Conservation (phyloP, 2,888 invertebrate species). For the Nysson spinosus region DNA sequence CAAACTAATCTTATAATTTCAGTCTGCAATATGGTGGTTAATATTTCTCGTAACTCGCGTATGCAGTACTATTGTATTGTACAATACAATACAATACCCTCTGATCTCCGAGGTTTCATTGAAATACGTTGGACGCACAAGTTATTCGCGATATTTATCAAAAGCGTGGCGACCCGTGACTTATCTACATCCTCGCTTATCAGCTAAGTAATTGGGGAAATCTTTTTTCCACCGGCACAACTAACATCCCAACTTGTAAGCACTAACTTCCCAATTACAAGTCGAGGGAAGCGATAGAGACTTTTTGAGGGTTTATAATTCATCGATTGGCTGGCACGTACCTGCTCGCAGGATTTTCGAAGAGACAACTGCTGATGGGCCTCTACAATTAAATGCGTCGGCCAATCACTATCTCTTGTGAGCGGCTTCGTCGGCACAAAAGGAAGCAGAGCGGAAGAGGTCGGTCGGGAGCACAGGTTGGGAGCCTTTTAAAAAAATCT, state of each 20-base stretch:
- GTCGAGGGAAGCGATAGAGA: slow-evolving; percentile 13
- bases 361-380: slow-evolving; percentile 45
- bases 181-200: slow-evolving; percentile 66
- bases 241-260: too few relatives aligned
- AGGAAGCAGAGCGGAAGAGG: slow-evolving; percentile 53
- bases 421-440: slow-evolving; percentile 55
- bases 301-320: slow-evolving; percentile 3
- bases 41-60: too few relatives aligned
- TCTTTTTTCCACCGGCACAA: slow-evolving; percentile 62
- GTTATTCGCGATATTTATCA: slow-evolving; percentile 68
- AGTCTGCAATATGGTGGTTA: too few relatives aligned
- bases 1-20: too few relatives aligned
- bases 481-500: slow-evolving; percentile 62
- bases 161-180: slow-evolving; percentile 62
- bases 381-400: slow-evolving; percentile 63
- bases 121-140: slow-evolving; percentile 51
- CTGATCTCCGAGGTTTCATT: too few relatives aligned
- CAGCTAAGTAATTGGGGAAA: slow-evolving; percentile 72
- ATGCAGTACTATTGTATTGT: too few relatives aligned
- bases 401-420: slow-evolving; percentile 69
- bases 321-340: slow-evolving; percentile 9
- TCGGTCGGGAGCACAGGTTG: slow-evolving; percentile 35
- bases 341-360: too few relatives aligned
- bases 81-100: too few relatives aligned
- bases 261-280: slow-evolving; percentile 66